phyloP scores from a whole-genome alignment of 2,797 vertebrate species.

The Silurus lanzhouensis region DNA sequence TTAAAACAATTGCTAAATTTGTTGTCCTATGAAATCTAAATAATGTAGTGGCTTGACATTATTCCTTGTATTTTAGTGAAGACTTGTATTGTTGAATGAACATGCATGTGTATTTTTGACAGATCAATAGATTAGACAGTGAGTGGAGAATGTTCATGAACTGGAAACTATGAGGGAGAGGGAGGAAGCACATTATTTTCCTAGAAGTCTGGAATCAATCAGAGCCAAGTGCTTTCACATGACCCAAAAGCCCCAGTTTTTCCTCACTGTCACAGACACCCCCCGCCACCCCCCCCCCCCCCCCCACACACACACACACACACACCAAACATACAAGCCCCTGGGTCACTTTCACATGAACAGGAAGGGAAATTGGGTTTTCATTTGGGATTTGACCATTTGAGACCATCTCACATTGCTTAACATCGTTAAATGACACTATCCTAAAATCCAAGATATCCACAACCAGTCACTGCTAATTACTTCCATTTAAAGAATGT shows the following conservation, averaged over 20 bases:
- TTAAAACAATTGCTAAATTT: not conserved
- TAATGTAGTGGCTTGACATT: not conserved
- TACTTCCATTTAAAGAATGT: constrained; percentile 2
- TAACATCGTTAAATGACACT: constrained; percentile 21
- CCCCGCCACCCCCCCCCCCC: constrained; percentile 25
- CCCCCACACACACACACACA: not conserved
- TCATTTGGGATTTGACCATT: constrained; percentile 7
- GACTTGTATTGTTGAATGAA: not conserved
- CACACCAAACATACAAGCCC: constrained; percentile 52
- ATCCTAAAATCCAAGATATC: not conserved
- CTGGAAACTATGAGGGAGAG: constrained; percentile 52
- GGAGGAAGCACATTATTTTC: constrained; percentile 74
- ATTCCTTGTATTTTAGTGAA: not conserved
- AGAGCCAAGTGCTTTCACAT: constrained; percentile 71
- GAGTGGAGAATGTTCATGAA: constrained; percentile 39
- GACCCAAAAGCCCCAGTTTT: constrained; percentile 62
- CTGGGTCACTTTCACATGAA: constrained; percentile 71
- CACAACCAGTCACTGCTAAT: not conserved
- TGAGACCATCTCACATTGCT: constrained; percentile 4
- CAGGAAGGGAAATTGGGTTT: constrained; percentile 16
- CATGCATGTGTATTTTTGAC: constrained; percentile 27
- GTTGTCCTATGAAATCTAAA: not conserved
- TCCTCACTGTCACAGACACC: constrained; percentile 51
- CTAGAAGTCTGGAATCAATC: constrained; percentile 65
- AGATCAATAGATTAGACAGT: constrained; percentile 49